Evolutionary conservation across 2,113 vertebrate genomes (phyloP).

Genomic region (Onychostruthus taczanowskii): DNA sequence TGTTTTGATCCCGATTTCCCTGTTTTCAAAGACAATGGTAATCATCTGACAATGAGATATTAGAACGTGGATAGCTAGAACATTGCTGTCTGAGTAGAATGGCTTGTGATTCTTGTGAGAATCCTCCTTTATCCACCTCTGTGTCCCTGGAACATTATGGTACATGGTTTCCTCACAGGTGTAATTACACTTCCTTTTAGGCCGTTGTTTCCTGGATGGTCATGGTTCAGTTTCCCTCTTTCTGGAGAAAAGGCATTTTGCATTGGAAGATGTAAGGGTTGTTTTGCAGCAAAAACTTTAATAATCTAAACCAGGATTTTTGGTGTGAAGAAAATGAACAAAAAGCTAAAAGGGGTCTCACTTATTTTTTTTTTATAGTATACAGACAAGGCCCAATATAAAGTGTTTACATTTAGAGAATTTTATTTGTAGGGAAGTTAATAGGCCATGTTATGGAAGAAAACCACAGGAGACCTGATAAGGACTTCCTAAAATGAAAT

Average conservation of each 20-base stretch:
- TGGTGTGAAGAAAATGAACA: background rate
- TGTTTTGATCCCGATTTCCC: background rate
- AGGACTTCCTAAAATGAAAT: background rate
- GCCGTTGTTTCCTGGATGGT: background rate
- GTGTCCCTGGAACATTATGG: background rate
- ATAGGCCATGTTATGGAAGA: too few relatives aligned
- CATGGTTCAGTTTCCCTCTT: background rate
- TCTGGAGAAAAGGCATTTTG: background rate
- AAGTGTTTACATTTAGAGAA: background rate
- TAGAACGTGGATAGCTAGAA: background rate
- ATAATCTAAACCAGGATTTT: background rate
- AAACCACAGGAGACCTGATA: rapidly evolving
- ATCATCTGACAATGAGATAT: background rate
- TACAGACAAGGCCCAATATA: too few relatives aligned
- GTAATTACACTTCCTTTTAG: background rate
- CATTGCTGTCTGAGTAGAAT: background rate
- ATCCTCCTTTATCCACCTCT: background rate
- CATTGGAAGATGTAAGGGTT: background rate
- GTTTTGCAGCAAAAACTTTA: background rate
- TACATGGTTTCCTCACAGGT: background rate
- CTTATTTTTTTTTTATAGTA: background rate
- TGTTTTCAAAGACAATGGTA: background rate
- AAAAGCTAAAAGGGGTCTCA: background rate
- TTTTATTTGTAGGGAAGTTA: background rate
- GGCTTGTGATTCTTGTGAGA: background rate